A percentile compares a stretch with the other conserved stretches of the same genome.
These are phyloP conservation scores for Eupeodes corollae DNA, from an alignment of 1,140 invertebrate genomes.

Conservation along the genomic window DNA sequence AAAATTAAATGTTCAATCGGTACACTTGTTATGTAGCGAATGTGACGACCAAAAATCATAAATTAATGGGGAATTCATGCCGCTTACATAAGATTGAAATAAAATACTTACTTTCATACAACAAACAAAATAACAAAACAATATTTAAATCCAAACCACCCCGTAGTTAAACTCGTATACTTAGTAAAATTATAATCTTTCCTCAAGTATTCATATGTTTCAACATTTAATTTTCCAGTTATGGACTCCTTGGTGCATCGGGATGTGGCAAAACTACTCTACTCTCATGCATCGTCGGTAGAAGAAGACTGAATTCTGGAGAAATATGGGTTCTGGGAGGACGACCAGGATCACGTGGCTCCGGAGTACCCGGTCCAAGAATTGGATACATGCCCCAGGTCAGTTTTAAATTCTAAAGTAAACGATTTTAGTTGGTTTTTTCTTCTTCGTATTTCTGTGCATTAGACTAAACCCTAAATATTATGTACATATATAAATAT, in stretches of 20 bases:
- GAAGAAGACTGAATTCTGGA: slow-evolving; percentile 66
- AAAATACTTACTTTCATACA: too few relatives aligned
- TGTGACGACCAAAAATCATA: too few relatives aligned
- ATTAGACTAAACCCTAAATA: background rate
- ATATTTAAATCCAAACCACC: too few relatives aligned
- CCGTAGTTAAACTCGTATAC: too few relatives aligned
- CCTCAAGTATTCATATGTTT: background rate
- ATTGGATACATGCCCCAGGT: slow-evolving; percentile 58
- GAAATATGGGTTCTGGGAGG: slow-evolving; percentile 79
- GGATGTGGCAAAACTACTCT: slow-evolving; percentile 79
- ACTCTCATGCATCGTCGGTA: slow-evolving; percentile 76
- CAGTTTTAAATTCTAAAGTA: slow-evolving; percentile 13
- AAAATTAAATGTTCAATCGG: too few relatives aligned
- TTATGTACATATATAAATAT: background rate
- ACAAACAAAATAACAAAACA: too few relatives aligned
- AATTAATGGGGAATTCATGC: too few relatives aligned
- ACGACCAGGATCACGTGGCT: slow-evolving; percentile 66
- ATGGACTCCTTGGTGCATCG: slow-evolving; percentile 75
- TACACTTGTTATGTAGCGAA: too few relatives aligned
- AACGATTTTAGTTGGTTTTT: background rate
- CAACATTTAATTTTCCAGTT: slow-evolving; percentile 44
- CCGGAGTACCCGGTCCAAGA: slow-evolving; percentile 70
- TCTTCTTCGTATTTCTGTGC: background rate
- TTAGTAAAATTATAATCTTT: too few relatives aligned
- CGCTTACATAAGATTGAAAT: too few relatives aligned